phyloP scores from a whole-genome alignment of 2,113 vertebrate species.

The Pelusios castaneus region DNA sequence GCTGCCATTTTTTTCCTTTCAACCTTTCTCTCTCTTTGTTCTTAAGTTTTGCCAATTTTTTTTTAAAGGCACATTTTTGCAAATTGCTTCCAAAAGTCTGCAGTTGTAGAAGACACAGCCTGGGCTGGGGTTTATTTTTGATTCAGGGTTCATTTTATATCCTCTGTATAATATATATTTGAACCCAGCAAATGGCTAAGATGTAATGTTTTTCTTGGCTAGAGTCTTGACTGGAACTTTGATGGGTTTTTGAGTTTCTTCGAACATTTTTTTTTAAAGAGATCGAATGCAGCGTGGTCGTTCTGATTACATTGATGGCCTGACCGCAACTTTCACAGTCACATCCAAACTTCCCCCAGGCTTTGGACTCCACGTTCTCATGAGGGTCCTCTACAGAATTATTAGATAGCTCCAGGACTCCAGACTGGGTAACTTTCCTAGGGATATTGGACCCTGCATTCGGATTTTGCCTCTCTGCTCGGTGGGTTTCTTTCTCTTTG shows the following conservation, averaged over 20 bases:
- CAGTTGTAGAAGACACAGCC: background rate
- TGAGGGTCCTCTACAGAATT: background rate
- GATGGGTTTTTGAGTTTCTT: background rate
- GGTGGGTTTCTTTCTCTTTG: background rate
- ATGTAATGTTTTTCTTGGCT: constrained; percentile 9
- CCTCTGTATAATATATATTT: constrained; percentile 10
- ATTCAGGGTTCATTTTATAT: constrained; percentile 32
- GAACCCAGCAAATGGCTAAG: background rate
- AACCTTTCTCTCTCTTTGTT: constrained; percentile 24
- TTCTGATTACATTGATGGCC: background rate
- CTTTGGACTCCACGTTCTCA: background rate
- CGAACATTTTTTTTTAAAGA: background rate
- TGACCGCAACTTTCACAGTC: background rate
- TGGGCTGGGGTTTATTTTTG: background rate
- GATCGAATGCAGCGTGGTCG: background rate
- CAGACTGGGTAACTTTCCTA: background rate
- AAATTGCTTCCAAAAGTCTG: constrained; percentile 32
- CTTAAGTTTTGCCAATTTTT: constrained; percentile 25
- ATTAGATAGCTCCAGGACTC: background rate
- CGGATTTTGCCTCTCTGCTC: background rate
- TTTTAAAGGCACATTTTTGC: constrained; percentile 13
- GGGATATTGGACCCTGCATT: background rate
- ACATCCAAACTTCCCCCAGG: background rate
- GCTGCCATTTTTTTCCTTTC: background rate
- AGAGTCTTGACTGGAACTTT: background rate